A percentile compares a stretch with the other conserved stretches of the same genome.
phyloP scores from a whole-genome alignment of 1,140 invertebrate species.

The Formica selysi region DNA sequence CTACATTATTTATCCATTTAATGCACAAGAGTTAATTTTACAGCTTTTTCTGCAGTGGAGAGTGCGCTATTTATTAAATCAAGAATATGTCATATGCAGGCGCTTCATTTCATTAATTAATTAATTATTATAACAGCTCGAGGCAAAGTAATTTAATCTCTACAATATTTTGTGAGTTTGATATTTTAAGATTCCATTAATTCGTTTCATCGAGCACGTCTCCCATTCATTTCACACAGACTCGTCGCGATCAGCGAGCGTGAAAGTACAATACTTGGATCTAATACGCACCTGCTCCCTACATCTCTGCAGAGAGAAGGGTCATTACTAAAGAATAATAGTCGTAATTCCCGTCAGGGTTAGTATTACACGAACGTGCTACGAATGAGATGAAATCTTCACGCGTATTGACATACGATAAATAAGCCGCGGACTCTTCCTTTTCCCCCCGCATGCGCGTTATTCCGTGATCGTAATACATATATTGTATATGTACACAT shows the following conservation, averaged over 20 bases:
- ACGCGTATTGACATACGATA: conserved; percentile 58
- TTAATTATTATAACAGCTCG: neutral
- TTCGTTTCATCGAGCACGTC: conserved; percentile 18
- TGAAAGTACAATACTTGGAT: conserved; percentile 14
- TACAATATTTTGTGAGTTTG: neutral
- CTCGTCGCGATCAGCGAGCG: conserved; percentile 16
- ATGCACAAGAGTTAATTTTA: conserved; percentile 43
- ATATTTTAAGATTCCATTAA: conserved; percentile 10
- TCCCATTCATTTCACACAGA: conserved; percentile 7
- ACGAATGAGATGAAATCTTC: conserved; percentile 52
- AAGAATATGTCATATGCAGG: neutral
- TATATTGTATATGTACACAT: conserved; percentile 3
- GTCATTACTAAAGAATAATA: conserved; percentile 31
- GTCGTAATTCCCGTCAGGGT: conserved; percentile 58
- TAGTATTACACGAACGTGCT: conserved; percentile 54
- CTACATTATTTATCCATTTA: conserved; percentile 38
- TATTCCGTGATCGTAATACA: conserved; percentile 52
- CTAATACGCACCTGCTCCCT: conserved; percentile 49
- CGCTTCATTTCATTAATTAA: neutral
- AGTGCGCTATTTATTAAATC: conserved; percentile 33
- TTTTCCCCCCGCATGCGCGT: neutral
- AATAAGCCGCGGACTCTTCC: conserved; percentile 15
- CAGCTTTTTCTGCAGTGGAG: neutral
- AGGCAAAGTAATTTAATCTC: neutral
- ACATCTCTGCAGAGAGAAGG: conserved; percentile 4